Percentiles rank a stretch among this genome's conserved stretches.
Conservation (phyloP, 2,797 vertebrate species). For the Pitangus sulphuratus region DNA sequence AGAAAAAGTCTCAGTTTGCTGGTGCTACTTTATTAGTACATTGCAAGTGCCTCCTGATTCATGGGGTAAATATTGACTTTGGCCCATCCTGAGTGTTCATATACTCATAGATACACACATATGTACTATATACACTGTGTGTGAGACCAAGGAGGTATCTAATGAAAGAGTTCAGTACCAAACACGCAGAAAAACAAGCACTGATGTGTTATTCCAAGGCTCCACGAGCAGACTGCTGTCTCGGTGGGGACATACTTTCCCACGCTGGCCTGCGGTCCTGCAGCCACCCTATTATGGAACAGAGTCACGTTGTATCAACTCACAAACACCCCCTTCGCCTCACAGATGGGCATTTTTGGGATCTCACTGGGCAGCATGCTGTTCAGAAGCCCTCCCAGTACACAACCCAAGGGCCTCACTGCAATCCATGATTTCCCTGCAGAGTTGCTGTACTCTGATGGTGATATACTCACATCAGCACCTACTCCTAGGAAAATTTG, state of each 20-base stretch:
- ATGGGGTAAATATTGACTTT: not conserved
- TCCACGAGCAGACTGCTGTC: not conserved
- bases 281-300: not conserved
- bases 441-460: rapidly evolving
- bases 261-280: not conserved
- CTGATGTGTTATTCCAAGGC: not conserved
- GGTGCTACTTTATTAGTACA: not conserved
- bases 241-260: not conserved
- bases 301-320: not conserved
- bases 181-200: not conserved
- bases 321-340: not conserved
- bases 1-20: not conserved
- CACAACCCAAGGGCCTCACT: not conserved
- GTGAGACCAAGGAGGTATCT: not conserved
- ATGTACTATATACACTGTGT: rapidly evolving
- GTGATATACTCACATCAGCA: not conserved
- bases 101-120: rapidly evolving
- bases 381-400: not conserved
- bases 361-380: not conserved
- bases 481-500: not conserved
- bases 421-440: not conserved
- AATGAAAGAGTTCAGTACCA: not conserved
- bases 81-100: not conserved
- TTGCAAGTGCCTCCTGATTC: not conserved
- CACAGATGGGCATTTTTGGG: not conserved